Conservation (phyloP, 2,888 invertebrate species). For the Miltochrista miniata region DNA sequence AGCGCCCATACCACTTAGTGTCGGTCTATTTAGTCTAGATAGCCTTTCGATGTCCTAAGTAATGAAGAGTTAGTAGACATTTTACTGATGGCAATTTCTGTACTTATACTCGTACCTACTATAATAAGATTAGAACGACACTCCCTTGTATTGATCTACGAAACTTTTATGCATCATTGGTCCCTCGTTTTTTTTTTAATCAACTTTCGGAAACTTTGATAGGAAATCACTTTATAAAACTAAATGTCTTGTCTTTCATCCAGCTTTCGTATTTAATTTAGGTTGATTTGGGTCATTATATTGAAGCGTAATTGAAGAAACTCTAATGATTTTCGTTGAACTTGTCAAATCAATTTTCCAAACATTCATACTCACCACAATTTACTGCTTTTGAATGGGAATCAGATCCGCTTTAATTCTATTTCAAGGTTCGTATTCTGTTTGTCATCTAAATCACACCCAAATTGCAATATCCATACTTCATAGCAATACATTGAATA, state of each 20-base stretch:
- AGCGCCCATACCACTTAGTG: slow-evolving; percentile 55
- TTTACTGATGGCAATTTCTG: background rate
- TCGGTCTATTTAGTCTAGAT: slow-evolving; percentile 54
- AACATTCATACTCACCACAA: background rate
- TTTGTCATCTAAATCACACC: background rate
- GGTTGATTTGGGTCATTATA: too few species aligned
- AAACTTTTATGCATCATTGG: too few species aligned
- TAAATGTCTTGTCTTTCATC: too few species aligned
- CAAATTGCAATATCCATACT: background rate
- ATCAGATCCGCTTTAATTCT: background rate
- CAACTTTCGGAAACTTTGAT: too few species aligned
- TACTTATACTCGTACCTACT: too few species aligned
- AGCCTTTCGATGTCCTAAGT: slow-evolving; percentile 30
- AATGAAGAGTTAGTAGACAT: slow-evolving; percentile 10
- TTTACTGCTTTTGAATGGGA: too few species aligned
- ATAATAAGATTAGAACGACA: too few species aligned
- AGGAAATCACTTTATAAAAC: too few species aligned
- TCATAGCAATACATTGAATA: background rate
- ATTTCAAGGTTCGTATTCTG: background rate
- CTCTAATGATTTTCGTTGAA: background rate
- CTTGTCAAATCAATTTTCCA: background rate
- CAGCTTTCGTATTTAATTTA: too few species aligned
- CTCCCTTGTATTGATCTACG: too few species aligned
- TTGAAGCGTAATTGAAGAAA: too few species aligned
- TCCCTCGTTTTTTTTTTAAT: too few species aligned